Evolutionary conservation across 2,888 invertebrate genomes (phyloP).

Genomic region (Steinernema hermaphroditum): DNA sequence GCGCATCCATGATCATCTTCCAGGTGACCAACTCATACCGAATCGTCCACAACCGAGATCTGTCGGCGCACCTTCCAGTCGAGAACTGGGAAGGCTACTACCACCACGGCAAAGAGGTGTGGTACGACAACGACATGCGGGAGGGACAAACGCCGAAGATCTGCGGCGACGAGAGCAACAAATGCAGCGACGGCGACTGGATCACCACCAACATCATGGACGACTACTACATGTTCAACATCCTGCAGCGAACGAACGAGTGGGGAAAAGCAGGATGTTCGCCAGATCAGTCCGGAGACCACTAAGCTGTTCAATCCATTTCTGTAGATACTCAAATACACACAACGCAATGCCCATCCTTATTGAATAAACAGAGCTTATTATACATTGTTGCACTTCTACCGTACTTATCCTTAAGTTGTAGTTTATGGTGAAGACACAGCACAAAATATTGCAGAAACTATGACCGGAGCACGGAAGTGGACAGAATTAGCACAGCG

Average conservation of each 20-base stretch:
- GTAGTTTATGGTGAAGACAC: too few relatives aligned
- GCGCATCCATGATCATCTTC: background rate
- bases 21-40: slow-evolving; percentile 20
- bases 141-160: background rate
- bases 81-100: slow-evolving; percentile 13
- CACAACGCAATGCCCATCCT: too few relatives aligned
- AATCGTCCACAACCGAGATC: slow-evolving; percentile 18
- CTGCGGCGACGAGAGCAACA: background rate
- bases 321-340: too few relatives aligned
- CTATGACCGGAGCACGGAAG: too few relatives aligned
- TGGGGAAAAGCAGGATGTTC: background rate
- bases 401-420: too few relatives aligned
- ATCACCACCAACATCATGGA: background rate
- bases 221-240: slow-evolving; percentile 4
- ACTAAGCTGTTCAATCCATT: too few relatives aligned
- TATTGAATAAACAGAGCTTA: too few relatives aligned
- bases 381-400: too few relatives aligned
- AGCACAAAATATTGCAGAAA: too few relatives aligned
- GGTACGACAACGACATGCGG: background rate
- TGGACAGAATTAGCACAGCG: too few relatives aligned
- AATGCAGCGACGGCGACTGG: slow-evolving; percentile 3
- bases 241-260: slow-evolving; percentile 34
- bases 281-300: too few relatives aligned
- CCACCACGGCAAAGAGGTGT: slow-evolving; percentile 8
- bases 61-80: background rate